A percentile compares a stretch with the other conserved stretches of the same genome.
These are phyloP conservation scores for Tetragnatha montana DNA, from an alignment of 2,888 invertebrate genomes.

Conservation along the genomic window DNA sequence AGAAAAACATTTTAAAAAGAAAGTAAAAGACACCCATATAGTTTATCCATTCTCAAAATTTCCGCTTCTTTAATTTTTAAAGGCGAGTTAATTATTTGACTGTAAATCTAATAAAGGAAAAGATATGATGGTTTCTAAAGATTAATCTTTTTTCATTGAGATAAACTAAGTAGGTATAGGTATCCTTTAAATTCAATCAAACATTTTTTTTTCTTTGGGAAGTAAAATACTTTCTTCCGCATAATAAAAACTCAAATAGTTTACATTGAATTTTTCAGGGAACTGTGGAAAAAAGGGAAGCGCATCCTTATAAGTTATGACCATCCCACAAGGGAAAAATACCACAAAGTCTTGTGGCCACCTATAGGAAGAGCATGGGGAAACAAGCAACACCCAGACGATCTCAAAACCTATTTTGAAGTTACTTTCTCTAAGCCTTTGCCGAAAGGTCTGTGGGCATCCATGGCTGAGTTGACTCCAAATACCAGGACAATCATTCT, in stretches of 20 bases:
- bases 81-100: not conserved
- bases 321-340: slow-evolving; percentile 75
- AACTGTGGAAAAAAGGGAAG: slow-evolving; percentile 80
- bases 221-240: not conserved
- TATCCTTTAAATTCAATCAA: too few species aligned
- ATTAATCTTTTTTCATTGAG: too few species aligned
- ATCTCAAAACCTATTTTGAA: slow-evolving; percentile 79
- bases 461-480: slow-evolving; percentile 86
- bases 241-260: not conserved
- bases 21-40: too few species aligned
- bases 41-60: too few species aligned
- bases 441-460: slow-evolving; percentile 78
- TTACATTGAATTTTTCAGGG: slow-evolving; percentile 73
- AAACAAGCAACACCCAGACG: slow-evolving; percentile 79
- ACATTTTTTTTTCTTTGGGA: too few species aligned
- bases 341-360: slow-evolving; percentile 49
- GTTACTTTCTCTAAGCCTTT: slow-evolving; percentile 54
- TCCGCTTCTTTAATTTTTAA: too few species aligned
- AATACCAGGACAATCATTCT: slow-evolving; percentile 81
- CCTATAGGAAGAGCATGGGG: slow-evolving; percentile 78
- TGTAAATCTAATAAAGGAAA: not conserved
- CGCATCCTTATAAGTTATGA: slow-evolving; percentile 81
- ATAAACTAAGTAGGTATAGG: too few species aligned
- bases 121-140: too few species aligned
- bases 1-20: too few species aligned